phyloP scores from a whole-genome alignment of 1,140 invertebrate species.

The Drosophila ercepeae region DNA sequence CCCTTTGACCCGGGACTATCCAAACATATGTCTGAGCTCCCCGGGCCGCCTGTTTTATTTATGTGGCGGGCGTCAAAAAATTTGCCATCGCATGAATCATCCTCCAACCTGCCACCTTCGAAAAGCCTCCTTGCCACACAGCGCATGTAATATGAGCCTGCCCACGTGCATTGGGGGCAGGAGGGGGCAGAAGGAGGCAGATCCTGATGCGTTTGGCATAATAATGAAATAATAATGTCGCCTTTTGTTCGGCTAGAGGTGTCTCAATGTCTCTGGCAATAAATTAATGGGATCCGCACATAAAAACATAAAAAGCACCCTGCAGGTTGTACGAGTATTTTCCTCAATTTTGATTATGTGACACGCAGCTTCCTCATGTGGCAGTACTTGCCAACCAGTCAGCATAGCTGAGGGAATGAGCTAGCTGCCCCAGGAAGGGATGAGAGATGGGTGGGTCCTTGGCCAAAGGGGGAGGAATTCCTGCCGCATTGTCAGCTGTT shows the following conservation, averaged over 20 bases:
- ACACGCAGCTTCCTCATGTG: slow-evolving; percentile 42
- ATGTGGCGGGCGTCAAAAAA: slow-evolving; percentile 72
- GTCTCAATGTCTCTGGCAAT: slow-evolving; percentile 67
- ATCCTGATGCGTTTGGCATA: slow-evolving; percentile 74
- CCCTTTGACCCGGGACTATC: slow-evolving; percentile 42
- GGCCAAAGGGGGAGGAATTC: background rate
- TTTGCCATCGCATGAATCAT: slow-evolving; percentile 76
- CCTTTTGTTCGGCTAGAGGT: slow-evolving; percentile 74
- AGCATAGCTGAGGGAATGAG: slow-evolving; percentile 7
- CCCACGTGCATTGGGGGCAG: slow-evolving; percentile 39
- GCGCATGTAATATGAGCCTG: slow-evolving; percentile 37
- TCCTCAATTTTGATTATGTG: slow-evolving; percentile 62
- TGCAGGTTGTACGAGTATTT: slow-evolving; percentile 48
- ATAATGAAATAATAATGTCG: slow-evolving; percentile 83
- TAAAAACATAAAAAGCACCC: slow-evolving; percentile 67
- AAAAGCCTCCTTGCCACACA: slow-evolving; percentile 1
- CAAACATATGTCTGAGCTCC: slow-evolving; percentile 67
- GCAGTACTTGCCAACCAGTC: slow-evolving; percentile 49
- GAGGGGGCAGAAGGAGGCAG: slow-evolving; percentile 8
- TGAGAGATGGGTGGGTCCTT: background rate
- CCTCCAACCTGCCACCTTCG: slow-evolving; percentile 23
- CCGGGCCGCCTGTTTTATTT: slow-evolving; percentile 57
- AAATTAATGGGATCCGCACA: slow-evolving; percentile 77
- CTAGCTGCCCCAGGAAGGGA: background rate
- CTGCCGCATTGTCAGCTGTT: slow-evolving; percentile 63